Evolutionary conservation across 2,888 invertebrate species (phyloP).

Genomic region (Drosophila heteroneura): DNA sequence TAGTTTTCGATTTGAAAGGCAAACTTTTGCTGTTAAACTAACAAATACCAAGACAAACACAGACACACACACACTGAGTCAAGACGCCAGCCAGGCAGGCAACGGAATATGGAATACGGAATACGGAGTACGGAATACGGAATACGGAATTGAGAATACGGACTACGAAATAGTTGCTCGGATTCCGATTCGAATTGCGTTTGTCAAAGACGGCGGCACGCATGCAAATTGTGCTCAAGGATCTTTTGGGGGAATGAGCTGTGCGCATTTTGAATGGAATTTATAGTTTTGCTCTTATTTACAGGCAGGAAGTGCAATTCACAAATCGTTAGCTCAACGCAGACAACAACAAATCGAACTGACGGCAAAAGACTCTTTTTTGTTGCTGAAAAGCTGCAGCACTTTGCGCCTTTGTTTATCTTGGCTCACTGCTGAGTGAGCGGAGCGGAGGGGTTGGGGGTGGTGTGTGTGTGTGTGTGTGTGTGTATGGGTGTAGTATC

Average conservation of each 20-base stretch:
- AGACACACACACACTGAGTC: constrained; percentile 18
- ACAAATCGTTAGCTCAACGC: constrained; percentile 80
- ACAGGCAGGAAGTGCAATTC: constrained; percentile 81
- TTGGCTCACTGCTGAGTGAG: constrained; percentile 16
- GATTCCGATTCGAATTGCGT: constrained; percentile 32
- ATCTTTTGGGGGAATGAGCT: constrained; percentile 41
- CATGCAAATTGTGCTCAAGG: constrained; percentile 74
- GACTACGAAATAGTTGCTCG: constrained; percentile 20
- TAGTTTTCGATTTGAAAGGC: constrained; percentile 79
- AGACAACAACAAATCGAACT: constrained; percentile 57
- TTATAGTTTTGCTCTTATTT: constrained; percentile 80
- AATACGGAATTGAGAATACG: background rate
- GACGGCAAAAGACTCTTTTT: background rate
- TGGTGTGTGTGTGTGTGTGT: background rate
- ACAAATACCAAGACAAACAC: constrained; percentile 65
- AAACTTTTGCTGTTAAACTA: constrained; percentile 83
- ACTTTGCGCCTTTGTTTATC: constrained; percentile 46
- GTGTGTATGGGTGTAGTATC: constrained; percentile 23
- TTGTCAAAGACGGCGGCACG: constrained; percentile 52
- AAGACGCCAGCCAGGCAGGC: constrained; percentile 61
- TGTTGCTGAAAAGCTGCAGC: constrained; percentile 18
- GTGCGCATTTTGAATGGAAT: constrained; percentile 66
- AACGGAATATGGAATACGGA: constrained; percentile 9
- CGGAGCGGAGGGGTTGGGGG: background rate
- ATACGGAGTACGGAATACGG: background rate